Conservation (phyloP, 1,140 invertebrate species). For the Carposina sasakii region DNA sequence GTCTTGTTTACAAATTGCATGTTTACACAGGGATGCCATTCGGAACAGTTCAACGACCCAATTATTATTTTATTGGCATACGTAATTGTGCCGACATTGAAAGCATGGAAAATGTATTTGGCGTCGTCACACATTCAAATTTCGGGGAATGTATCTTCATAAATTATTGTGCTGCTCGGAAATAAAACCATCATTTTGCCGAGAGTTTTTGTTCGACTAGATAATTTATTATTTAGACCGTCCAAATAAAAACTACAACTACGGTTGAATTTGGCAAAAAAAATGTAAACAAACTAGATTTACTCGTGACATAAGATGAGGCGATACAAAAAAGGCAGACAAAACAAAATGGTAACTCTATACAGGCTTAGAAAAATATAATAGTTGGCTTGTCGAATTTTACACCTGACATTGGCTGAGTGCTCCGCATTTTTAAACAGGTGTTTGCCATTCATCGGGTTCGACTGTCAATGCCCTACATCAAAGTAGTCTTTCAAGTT, state of each 20-base stretch:
- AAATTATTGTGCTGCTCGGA: too few relatives aligned
- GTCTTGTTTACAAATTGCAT: slow-evolving; percentile 54
- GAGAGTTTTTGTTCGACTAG: too few relatives aligned
- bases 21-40: slow-evolving; percentile 54
- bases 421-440: slow-evolving; percentile 56
- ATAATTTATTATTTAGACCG: too few relatives aligned
- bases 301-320: slow-evolving; percentile 7
- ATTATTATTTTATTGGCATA: slow-evolving; percentile 62
- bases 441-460: slow-evolving; percentile 48
- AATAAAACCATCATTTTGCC: too few relatives aligned
- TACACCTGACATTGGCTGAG: slow-evolving; percentile 54
- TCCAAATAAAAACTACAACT: too few relatives aligned
- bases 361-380: slow-evolving; percentile 45
- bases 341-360: slow-evolving; percentile 24
- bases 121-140: too few relatives aligned
- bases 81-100: slow-evolving; percentile 61
- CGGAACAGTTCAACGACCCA: slow-evolving; percentile 58
- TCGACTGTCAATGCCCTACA: slow-evolving; percentile 64
- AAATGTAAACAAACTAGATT: too few relatives aligned
- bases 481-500: slow-evolving; percentile 65
- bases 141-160: too few relatives aligned
- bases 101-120: slow-evolving; percentile 37
- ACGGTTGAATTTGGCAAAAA: too few relatives aligned
- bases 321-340: slow-evolving; percentile 30
- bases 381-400: slow-evolving; percentile 46